A percentile compares a stretch with the other conserved stretches of the same genome.
Conservation (phyloP, 1,140 invertebrate genomes). For the Ceratina australensis region DNA sequence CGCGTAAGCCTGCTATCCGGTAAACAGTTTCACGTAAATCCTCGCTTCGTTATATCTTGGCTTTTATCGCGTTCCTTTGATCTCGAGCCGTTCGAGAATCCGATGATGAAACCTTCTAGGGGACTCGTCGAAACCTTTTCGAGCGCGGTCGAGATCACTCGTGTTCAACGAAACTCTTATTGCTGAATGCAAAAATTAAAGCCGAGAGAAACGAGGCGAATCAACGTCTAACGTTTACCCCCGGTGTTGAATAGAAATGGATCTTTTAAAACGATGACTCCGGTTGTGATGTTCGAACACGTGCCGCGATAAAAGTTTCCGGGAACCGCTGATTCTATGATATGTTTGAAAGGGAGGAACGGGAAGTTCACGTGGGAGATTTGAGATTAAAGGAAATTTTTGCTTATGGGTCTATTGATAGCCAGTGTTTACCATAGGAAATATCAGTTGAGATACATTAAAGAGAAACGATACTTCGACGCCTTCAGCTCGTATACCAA, state of each 20-base stretch:
- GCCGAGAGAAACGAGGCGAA: not conserved
- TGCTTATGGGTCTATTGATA: not conserved
- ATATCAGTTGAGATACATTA: not conserved
- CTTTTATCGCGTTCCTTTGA: conserved; percentile 32
- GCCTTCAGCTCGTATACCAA: too few relatives aligned
- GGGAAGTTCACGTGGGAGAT: not conserved
- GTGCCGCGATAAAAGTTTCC: not conserved
- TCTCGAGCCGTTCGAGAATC: not conserved
- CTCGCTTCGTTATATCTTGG: not conserved
- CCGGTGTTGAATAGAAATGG: not conserved
- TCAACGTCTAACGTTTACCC: not conserved
- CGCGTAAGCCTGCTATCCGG: not conserved
- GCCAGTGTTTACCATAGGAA: not conserved
- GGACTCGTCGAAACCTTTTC: not conserved
- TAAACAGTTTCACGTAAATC: conserved; percentile 1
- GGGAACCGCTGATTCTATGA: not conserved
- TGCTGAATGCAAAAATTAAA: not conserved
- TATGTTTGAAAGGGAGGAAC: not conserved
- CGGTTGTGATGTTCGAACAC: not conserved
- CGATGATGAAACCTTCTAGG: not conserved
- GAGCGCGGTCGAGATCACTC: too few relatives aligned
- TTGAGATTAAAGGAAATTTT: not conserved
- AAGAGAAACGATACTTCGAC: too few relatives aligned
- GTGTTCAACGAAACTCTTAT: not conserved
- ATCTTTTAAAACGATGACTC: not conserved